A percentile compares a stretch with the other conserved stretches of the same genome.
Conservation (phyloP, 2,888 invertebrate species). For the Schizaphis graminum region DNA sequence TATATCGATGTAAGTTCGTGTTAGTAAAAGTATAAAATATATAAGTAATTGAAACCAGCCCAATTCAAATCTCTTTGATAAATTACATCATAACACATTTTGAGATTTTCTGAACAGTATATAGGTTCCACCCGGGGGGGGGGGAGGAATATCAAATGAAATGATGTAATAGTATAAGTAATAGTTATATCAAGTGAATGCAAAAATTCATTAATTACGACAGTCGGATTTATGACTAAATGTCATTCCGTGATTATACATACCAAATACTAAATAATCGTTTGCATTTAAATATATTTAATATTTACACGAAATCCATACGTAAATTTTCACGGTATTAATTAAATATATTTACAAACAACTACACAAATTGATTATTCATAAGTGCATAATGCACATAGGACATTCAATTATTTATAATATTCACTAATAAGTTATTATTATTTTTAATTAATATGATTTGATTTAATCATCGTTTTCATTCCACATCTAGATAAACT, state of each 20-base stretch:
- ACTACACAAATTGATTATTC: background rate
- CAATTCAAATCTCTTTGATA: slow-evolving; percentile 1
- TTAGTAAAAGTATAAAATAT: background rate
- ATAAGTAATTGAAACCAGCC: slow-evolving; percentile 40
- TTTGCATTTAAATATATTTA: background rate
- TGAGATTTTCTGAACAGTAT: slow-evolving; percentile 18
- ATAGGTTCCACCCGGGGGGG: background rate
- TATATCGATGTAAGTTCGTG: background rate
- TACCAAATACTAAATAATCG: background rate
- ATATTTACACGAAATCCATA: background rate
- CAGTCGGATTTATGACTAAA: background rate
- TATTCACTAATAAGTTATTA: background rate
- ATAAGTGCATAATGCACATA: background rate
- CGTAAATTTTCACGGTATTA: background rate
- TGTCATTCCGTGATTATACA: background rate
- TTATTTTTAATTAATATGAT: background rate
- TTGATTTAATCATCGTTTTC: background rate
- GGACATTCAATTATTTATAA: background rate
- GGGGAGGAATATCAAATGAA: background rate
- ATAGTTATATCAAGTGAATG: background rate
- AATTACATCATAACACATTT: slow-evolving; percentile 25
- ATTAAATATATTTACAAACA: background rate
- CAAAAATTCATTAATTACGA: slow-evolving; percentile 29
- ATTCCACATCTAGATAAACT: background rate
- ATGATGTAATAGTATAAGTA: background rate